phyloP scores from a whole-genome alignment of 1,140 invertebrate genomes.

The Drosophila melanica region DNA sequence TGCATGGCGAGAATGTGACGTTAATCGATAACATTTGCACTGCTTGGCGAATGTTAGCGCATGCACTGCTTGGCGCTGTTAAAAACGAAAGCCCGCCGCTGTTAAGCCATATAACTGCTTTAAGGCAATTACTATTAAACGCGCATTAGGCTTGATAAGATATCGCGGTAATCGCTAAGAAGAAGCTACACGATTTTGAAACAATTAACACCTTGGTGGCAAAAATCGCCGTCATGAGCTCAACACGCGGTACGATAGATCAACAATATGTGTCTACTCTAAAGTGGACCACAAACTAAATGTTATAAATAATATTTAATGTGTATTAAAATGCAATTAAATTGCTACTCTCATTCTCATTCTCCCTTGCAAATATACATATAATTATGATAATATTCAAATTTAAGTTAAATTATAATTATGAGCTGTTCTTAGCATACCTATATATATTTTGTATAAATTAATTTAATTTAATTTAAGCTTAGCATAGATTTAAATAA shows the following conservation, averaged over 20 bases:
- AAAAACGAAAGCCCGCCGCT: not conserved
- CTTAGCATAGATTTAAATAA: no score
- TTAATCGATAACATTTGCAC: conserved; percentile 21
- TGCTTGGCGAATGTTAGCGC: not conserved
- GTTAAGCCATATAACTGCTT: conserved; percentile 3
- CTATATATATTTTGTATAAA: no score
- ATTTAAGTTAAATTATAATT: no score
- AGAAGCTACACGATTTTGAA: not conserved
- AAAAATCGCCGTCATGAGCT: not conserved
- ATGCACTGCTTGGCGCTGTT: conserved; percentile 9
- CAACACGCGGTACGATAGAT: no score
- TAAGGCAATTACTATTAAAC: conserved; percentile 5
- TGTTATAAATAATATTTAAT: no score
- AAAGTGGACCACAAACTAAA: not conserved
- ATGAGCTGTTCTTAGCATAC: no score
- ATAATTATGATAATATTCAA: no score
- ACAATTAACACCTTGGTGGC: conserved; percentile 9
- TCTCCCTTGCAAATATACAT: no score
- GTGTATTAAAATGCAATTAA: no score
- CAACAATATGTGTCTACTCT: not conserved
- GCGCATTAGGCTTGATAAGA: conserved; percentile 2
- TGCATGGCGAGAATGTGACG: not conserved
- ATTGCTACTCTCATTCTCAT: no score
- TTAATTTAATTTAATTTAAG: no score
- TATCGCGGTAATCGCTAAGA: conserved; percentile 17